Base-by-base conservation (phyloP, 2,888 invertebrate genomes). In the Ennomos fuscantarius region DNA sequence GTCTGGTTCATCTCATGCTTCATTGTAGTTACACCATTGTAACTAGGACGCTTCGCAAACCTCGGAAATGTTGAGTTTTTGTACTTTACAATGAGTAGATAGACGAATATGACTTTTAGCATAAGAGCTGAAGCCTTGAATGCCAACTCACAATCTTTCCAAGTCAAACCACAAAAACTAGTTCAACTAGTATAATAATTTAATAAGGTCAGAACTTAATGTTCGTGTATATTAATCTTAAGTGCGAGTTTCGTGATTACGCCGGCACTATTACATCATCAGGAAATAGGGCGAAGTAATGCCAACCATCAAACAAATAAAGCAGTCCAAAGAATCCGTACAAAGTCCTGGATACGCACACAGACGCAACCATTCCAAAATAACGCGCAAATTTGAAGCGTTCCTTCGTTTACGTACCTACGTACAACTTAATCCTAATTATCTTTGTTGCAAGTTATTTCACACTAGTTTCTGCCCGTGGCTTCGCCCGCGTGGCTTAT, bases 241-340 rank as follows among this genome's bases (percentile, higher is more conserved):
- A 62, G 65, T 47, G 57, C 53, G 54, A 62, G 51, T 50, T 60
- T 55, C 46, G 61, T 60, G 65, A 68, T 78, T 73, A 72, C 72
- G 61, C 69, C 74, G 69, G 65, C 61, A 66, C 62, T 62, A 76
- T 85, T 77, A 84, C 81, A 78, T 84, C 86, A 87, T 81, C 77
- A 76, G 84, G 81, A 87, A 85, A 82, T 81, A 86, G 86, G 85
- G 78, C 86, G 78, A 72, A 69, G 76, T 73, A 71, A 72, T 70
- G 32, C 47, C 15, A 33, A 42, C 24, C 37, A 39, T 45, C n/a
- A n/a, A 48, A 5, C 31, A 9, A 49, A 9, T 12, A 34, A 43
- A 33, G 39, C 53, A 48, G 51, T 39, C 33, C 10, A 31, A 36
- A 11, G 50, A 40, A 41, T 36, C 31, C 51, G 9, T 46, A 56